Evolutionary conservation across 2,888 invertebrate species (phyloP).

Genomic region (Diabrotica balteata): DNA sequence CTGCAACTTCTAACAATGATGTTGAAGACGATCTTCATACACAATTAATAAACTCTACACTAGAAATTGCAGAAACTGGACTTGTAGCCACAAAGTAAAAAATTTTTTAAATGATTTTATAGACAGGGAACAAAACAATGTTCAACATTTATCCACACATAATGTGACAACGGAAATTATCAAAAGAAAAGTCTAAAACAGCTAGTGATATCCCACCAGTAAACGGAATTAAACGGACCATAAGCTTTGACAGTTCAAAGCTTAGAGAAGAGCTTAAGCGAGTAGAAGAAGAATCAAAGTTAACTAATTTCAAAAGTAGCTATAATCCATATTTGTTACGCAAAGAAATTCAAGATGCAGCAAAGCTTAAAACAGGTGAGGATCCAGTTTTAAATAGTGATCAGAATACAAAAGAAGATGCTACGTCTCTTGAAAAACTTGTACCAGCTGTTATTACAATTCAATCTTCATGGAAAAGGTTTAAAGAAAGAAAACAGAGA

Average conservation of each 20-base stretch:
- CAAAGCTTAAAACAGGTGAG: conserved; percentile 16
- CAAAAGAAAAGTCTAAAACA: conserved; percentile 2
- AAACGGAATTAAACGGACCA: conserved; percentile 8
- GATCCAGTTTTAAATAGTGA: not conserved
- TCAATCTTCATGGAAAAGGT: conserved; percentile 37
- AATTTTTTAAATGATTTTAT: conserved; percentile 34
- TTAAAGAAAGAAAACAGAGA: conserved; percentile 23
- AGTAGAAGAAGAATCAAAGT: conserved; percentile 34
- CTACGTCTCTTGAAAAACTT: not conserved
- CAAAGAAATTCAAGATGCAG: conserved; percentile 41
- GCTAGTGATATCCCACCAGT: not conserved
- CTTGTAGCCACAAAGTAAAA: conserved; percentile 28
- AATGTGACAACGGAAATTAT: not conserved
- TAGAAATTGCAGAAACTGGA: conserved; percentile 28
- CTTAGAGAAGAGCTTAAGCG: conserved; percentile 36
- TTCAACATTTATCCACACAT: not conserved
- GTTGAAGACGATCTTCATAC: too few relatives aligned
- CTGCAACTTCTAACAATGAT: not conserved
- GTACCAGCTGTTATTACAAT: conserved; percentile 37
- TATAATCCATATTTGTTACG: conserved; percentile 38
- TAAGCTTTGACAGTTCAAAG: conserved; percentile 40
- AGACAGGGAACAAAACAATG: conserved; percentile 27
- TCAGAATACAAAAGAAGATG: not conserved
- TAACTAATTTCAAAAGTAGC: conserved; percentile 33
- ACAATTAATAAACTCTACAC: conserved; percentile 22